Evolutionary conservation across 2,888 invertebrate genomes (phyloP), one percentile per base, ranked within the genome.

Genomic region (Drosophila paranaensis): DNA sequence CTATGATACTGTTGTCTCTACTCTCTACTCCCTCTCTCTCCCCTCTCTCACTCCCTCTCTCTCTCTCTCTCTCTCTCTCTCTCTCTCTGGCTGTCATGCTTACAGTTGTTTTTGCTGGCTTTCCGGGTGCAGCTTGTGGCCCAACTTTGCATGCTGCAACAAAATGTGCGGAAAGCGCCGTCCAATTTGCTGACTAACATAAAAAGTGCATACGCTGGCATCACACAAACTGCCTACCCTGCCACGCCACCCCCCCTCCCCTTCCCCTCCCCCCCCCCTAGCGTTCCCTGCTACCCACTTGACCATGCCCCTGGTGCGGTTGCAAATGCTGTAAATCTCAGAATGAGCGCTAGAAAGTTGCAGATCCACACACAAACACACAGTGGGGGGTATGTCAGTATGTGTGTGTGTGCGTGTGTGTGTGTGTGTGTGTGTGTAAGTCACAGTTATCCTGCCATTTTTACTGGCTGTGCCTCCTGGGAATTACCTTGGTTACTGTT

Each of bases 401-500:
- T 33, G 8, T 33, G 30, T 50, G 16, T 6, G 30, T 33, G 8
- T 33, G 30, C 45, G 16, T 39, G 20, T 46, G 30, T 30, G 37
- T 63, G 40, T 50, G 48, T 66, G 51, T 10, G 20, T 43, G 46
- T 39, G 25, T 61, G 62, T 61, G 60, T 54, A 60, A 60, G 62
- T 51, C 60, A 60, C 42, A 63, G 74, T 68, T 70, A 71, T 85
- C 60, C 79, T 53, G 85, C 66, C 68, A 84, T 74, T 82, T 82
- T 53, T 67, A 60, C 67, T 58, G 56, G 72, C 81, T 69, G 65
- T 53, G 70, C 65, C 82, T 79, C 76, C 70, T 66, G 81, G 79
- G 81, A 85, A 81, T 79, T 72, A 79, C 86, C 82, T 75, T 82
- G 82, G 82, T 82, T 81, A 81, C 82, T 82, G 82, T 81, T 81